Conservation (phyloP, 2,797 vertebrate species). For the Pseudopleuronectes americanus region DNA sequence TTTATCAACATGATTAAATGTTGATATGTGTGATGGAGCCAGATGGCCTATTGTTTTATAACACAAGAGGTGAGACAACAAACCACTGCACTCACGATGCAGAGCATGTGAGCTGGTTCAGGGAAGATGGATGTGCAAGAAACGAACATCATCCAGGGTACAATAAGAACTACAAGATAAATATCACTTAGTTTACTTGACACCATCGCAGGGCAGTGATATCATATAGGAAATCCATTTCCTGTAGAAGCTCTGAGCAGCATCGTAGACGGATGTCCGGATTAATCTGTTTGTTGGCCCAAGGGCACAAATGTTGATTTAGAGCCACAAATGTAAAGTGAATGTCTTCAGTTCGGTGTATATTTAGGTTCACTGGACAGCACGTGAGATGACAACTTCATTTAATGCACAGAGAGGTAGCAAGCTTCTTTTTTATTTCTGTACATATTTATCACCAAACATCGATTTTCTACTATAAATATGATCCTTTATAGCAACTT, state of each 20-base stretch:
- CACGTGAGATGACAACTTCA: not conserved
- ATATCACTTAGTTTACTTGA: not conserved
- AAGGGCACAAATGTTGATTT: not conserved
- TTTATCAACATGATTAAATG: constrained; percentile 8
- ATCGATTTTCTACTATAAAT: not conserved
- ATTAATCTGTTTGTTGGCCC: constrained; percentile 3
- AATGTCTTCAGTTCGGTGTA: not conserved
- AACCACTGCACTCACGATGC: constrained; percentile 2
- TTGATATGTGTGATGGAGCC: not conserved
- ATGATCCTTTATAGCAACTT: not conserved
- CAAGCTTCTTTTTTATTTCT: not conserved
- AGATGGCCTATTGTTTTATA: constrained; percentile 14
- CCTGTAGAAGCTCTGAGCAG: not conserved
- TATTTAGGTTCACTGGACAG: not conserved
- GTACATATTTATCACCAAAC: not conserved
- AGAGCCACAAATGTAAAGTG: not conserved
- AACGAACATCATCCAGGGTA: not conserved
- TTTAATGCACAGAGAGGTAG: not conserved
- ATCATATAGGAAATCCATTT: not conserved
- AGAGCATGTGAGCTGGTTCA: not conserved
- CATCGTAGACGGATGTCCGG: not conserved
- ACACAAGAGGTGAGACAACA: constrained; percentile 20
- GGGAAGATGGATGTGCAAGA: constrained; percentile 8
- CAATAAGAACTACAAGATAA: not conserved
- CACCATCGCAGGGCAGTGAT: not conserved